phyloP scores from a whole-genome alignment of 2,888 invertebrate genomes.

The Lapara coniferarum region DNA sequence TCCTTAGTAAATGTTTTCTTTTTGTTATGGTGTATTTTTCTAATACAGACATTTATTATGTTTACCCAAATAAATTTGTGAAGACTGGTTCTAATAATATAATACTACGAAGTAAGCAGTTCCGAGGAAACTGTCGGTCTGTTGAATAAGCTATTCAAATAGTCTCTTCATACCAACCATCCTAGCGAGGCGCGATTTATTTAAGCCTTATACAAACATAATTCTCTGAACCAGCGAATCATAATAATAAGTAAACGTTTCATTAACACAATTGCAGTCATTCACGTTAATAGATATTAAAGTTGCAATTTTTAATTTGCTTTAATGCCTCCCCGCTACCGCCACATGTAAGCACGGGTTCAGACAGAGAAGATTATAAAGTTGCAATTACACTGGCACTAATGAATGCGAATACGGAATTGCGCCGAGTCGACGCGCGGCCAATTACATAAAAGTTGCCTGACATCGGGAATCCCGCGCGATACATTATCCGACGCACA shows the following conservation, averaged over 20 bases:
- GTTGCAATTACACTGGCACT: slow-evolving; percentile 60
- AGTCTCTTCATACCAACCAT: too few relatives aligned
- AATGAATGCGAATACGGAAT: slow-evolving; percentile 67
- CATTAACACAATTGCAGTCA: slow-evolving; percentile 34
- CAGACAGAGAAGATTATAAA: slow-evolving; percentile 58
- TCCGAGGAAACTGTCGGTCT: too few relatives aligned
- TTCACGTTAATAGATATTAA: slow-evolving; percentile 26
- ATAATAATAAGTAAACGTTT: background rate
- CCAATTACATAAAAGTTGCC: slow-evolving; percentile 65
- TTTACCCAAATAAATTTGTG: too few relatives aligned
- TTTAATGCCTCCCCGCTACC: slow-evolving; percentile 14
- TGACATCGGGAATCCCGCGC: slow-evolving; percentile 60
- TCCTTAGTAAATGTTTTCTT: too few relatives aligned
- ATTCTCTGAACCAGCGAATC: background rate
- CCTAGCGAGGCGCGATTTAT: background rate
- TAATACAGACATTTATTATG: too few relatives aligned
- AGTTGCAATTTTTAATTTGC: slow-evolving; percentile 24
- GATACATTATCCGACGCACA: slow-evolving; percentile 45
- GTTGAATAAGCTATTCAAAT: too few relatives aligned
- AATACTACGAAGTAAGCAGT: too few relatives aligned
- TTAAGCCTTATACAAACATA: background rate
- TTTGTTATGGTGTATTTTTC: too few relatives aligned
- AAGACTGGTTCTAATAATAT: too few relatives aligned
- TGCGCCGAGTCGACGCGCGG: slow-evolving; percentile 47
- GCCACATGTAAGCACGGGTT: slow-evolving; percentile 29